Evolutionary conservation across 30 jellyfish, hydroid and myxozoan genomes (phyloP).

Genomic region (Aurelia aurita complex sp. Pacific): DNA sequence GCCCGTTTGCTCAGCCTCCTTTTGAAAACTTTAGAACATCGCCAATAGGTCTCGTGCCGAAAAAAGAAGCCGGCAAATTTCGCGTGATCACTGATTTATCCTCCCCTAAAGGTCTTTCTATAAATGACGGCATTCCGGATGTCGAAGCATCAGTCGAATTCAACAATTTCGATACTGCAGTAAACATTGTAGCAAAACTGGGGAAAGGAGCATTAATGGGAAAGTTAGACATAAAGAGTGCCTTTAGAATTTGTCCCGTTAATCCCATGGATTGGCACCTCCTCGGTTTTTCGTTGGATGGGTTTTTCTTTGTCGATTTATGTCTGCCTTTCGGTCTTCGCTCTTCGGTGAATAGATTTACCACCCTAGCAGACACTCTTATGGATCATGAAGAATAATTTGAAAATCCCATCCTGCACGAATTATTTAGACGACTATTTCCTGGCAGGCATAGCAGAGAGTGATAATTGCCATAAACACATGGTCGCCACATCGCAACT

Average conservation of each 20-base stretch:
- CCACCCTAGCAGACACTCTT: slow-evolving; percentile 1
- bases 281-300: slow-evolving; percentile 21
- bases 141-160: slow-evolving; percentile 26
- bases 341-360: not conserved
- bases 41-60: slow-evolving; percentile 29
- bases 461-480: not conserved
- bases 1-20: slow-evolving; percentile 34
- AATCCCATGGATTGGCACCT: slow-evolving; percentile 35
- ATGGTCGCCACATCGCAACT: not conserved
- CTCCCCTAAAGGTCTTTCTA: slow-evolving; percentile 35
- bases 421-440: slow-evolving; percentile 38
- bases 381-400: slow-evolving; percentile 1
- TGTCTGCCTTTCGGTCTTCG: too few relatives aligned
- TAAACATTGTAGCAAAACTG: not conserved
- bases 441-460: slow-evolving; percentile 16
- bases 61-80: slow-evolving; percentile 7
- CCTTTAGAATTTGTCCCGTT: slow-evolving; percentile 66
- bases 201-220: slow-evolving; percentile 38
- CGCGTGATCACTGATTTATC: slow-evolving; percentile 33
- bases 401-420: not conserved
- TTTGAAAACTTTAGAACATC: slow-evolving; percentile 15
- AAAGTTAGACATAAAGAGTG: slow-evolving; percentile 44
- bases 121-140: slow-evolving; percentile 28
- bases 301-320: slow-evolving; percentile 9
- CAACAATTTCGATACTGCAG: slow-evolving; percentile 42